A percentile compares a stretch with the other conserved stretches of the same genome.
Conservation (phyloP, 2,888 invertebrate genomes). For the Apocheima hispidaria region DNA sequence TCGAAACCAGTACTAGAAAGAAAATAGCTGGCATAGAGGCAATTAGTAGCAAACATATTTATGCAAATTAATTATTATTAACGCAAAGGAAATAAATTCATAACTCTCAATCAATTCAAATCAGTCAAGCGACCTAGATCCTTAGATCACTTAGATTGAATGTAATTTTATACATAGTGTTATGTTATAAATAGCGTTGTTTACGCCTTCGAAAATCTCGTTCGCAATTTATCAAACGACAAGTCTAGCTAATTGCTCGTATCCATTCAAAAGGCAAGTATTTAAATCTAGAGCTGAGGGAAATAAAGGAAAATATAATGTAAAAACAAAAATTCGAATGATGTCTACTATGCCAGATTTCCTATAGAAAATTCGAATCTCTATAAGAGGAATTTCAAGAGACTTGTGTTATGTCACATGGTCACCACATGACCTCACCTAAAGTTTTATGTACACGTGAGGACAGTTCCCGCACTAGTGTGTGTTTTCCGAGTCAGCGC, state of each 20-base stretch:
- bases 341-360: neutral
- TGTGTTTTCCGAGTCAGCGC: too few relatives aligned
- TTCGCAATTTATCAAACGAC: constrained; percentile 12
- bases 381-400: too few relatives aligned
- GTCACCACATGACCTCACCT: too few relatives aligned
- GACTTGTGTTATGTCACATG: too few relatives aligned
- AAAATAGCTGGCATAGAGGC: too few relatives aligned
- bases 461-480: too few relatives aligned
- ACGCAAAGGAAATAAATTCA: neutral
- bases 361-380: too few relatives aligned
- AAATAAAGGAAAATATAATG: neutral
- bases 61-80: too few relatives aligned
- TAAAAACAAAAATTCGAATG: neutral
- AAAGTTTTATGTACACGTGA: too few relatives aligned
- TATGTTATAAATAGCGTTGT: constrained; percentile 1
- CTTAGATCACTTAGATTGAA: neutral
- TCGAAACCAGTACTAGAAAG: too few relatives aligned
- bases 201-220: constrained; percentile 12
- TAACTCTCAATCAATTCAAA: too few relatives aligned
- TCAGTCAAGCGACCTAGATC: neutral
- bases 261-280: constrained; percentile 9
- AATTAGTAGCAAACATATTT: too few relatives aligned
- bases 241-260: constrained; percentile 13
- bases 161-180: neutral
- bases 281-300: constrained; percentile 1